Evolutionary conservation across 2,797 vertebrate genomes (phyloP), one percentile per base, ranked within the genome.

Genomic region (Enteromius afrohamiltoni): DNA sequence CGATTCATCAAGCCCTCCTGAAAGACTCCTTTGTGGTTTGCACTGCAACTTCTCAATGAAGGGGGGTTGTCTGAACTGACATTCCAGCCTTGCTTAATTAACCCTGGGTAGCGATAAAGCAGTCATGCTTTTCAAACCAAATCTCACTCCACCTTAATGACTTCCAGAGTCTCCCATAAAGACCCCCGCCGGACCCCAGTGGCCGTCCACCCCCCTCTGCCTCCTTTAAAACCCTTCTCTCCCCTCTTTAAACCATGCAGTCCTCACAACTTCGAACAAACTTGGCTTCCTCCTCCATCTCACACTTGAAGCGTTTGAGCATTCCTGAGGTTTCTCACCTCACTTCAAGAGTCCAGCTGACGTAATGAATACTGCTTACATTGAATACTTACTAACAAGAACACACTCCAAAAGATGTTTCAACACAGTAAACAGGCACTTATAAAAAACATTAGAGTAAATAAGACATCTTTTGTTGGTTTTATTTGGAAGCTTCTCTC

Each of bases 321-420:
- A 93, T 93, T 94, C 92, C 90, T 93, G 93, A 10, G 93, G 93
- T 93, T 94, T 93, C 86, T 91, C 93, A 85, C 90, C 70, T 74
- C 64, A 79, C 89, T 89, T 91, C 42, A 80, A 70, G 17, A 83
- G 42, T 51, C 37, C 42, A 62, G 47, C 77, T 74, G 80, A 78
- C 82, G 86, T 83, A 84, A 89, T 40, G 10, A 82, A 76, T 55
- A 45, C 37, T 14, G 17, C n/a, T n/a, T n/a, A n/a, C n/a, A n/a
- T n/a, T n/a, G n/a, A n/a, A n/a, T n/a, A n/a, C 79, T 71, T 26
- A 19, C 47, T 55, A 53, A n/a, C 45, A 53, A 73, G 53, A 29
- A 77, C 17, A 60, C 71, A 14, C 21, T 58, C 51, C 34, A 76
- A 37, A 23, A 58, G 23, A 29, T 34, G 29, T 19, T 37, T 70